A percentile compares a stretch with the other conserved stretches of the same genome.
Conservation (phyloP, 2,888 invertebrate species). For the Drosophila kuntzei region DNA sequence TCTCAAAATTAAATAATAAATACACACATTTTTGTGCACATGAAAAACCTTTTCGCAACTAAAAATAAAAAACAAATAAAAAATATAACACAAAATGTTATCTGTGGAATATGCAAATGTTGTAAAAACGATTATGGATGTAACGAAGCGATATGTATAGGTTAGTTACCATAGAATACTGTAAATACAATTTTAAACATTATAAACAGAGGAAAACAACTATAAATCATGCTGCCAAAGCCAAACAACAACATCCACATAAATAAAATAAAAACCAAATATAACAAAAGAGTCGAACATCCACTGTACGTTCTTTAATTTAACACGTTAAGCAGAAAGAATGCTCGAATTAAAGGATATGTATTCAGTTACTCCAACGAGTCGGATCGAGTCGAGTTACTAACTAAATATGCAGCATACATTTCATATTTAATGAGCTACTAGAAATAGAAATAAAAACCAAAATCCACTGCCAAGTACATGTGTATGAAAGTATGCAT, state of each 20-base stretch:
- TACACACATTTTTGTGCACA: conserved; percentile 50
- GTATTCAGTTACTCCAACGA: conserved; percentile 4
- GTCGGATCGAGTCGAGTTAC: conserved; percentile 13
- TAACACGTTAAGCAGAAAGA: conserved; percentile 14
- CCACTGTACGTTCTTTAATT: conserved; percentile 37
- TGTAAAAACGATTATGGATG: conserved; percentile 69
- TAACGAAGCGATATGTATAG: conserved; percentile 49
- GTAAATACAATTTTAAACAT: conserved; percentile 77
- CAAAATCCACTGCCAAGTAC: conserved; percentile 3
- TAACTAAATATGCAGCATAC: conserved; percentile 48
- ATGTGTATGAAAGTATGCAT: conserved; percentile 13
- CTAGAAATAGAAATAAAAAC: conserved; percentile 48
- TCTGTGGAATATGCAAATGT: conserved; percentile 67
- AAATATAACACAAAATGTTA: conserved; percentile 66
- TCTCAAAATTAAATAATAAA: conserved; percentile 47
- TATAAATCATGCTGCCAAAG: conserved; percentile 55
- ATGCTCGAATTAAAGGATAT: conserved; percentile 26
- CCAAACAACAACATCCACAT: conserved; percentile 9
- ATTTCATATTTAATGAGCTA: conserved; percentile 63
- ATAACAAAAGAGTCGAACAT: conserved; percentile 18
- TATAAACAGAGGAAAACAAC: conserved; percentile 51
- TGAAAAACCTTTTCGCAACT: conserved; percentile 37
- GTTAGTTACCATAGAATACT: conserved; percentile 61
- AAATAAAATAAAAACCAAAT: conserved; percentile 7
- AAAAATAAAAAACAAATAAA: conserved; percentile 18